Percentiles rank a stretch among this genome's conserved stretches.
phyloP scores from a whole-genome alignment of 2,797 vertebrate species.

The Serranus cabrilla region DNA sequence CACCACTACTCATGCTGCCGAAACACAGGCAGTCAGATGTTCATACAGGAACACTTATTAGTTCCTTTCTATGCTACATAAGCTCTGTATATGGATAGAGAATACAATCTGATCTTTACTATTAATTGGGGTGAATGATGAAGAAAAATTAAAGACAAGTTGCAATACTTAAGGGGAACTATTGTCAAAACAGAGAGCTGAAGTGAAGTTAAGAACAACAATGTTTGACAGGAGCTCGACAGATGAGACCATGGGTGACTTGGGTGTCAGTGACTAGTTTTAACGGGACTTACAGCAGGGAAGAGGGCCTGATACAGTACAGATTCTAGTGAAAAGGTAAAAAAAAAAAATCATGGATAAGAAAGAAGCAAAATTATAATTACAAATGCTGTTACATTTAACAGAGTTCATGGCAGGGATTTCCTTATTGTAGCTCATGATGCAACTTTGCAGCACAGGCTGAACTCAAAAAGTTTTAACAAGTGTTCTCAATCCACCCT shows the following conservation, averaged over 20 bases:
- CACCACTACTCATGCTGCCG: too few relatives aligned
- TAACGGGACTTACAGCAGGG: not conserved
- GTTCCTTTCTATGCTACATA: too few relatives aligned
- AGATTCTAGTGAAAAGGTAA: not conserved
- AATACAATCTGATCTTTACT: too few relatives aligned
- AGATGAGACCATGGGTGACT: not conserved
- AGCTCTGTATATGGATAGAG: too few relatives aligned
- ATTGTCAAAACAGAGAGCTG: not conserved
- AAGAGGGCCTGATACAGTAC: not conserved
- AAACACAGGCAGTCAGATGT: too few relatives aligned
- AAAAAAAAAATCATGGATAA: constrained; percentile 5
- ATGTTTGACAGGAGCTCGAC: not conserved
- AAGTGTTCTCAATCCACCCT: constrained; percentile 48
- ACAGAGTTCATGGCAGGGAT: constrained; percentile 6
- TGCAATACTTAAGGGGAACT: not conserved
- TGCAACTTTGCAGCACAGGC: constrained; percentile 25
- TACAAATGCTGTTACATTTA: constrained; percentile 10
- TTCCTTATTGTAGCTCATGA: constrained; percentile 34
- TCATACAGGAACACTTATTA: too few relatives aligned
- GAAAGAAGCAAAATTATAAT: constrained; percentile 4
- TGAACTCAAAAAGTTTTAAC: constrained; percentile 29
- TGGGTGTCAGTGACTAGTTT: not conserved
- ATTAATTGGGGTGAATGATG: too few relatives aligned
- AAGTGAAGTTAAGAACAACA: not conserved
- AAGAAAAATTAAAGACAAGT: not conserved